These are phyloP conservation scores for Campylomormyrus tamandua DNA, from an alignment of 2,113 vertebrate species.

Conservation along the genomic window DNA sequence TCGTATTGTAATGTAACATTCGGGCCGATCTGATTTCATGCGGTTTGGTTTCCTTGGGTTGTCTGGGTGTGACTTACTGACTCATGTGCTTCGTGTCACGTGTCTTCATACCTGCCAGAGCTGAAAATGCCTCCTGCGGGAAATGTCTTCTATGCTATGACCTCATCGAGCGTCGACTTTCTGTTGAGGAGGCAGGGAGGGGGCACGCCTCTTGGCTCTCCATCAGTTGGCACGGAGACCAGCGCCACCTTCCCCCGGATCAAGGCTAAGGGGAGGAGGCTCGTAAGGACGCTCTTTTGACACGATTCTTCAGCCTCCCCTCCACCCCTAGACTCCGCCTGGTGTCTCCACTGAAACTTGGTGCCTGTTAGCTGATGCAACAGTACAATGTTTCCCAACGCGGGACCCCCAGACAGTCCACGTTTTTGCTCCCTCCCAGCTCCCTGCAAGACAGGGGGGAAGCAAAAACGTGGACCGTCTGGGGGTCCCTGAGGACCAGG, in stretches of 20 bases:
- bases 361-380: not conserved
- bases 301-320: not conserved
- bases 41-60: not conserved
- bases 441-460: not conserved
- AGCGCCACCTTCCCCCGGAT: conserved; percentile 79
- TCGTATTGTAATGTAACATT: not conserved
- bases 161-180: conserved; percentile 74
- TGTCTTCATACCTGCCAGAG: conserved; percentile 50
- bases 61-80: not conserved
- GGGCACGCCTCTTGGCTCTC: conserved; percentile 42
- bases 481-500: not conserved
- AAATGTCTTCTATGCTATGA: conserved; percentile 88
- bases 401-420: not conserved
- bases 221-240: conserved; percentile 52
- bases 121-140: conserved; percentile 72
- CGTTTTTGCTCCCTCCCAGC: not conserved
- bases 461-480: not conserved
- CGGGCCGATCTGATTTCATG: not conserved
- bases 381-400: not conserved
- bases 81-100: not conserved
- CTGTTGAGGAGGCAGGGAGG: conserved; percentile 62
- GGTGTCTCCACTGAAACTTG: not conserved
- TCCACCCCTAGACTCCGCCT: not conserved
- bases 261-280: conserved; percentile 75
- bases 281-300: conserved; percentile 67